Percentiles rank a stretch among this genome's conserved stretches.
Conservation (phyloP, 2,797 vertebrate genomes). For the Rhinatrema bivittatum region DNA sequence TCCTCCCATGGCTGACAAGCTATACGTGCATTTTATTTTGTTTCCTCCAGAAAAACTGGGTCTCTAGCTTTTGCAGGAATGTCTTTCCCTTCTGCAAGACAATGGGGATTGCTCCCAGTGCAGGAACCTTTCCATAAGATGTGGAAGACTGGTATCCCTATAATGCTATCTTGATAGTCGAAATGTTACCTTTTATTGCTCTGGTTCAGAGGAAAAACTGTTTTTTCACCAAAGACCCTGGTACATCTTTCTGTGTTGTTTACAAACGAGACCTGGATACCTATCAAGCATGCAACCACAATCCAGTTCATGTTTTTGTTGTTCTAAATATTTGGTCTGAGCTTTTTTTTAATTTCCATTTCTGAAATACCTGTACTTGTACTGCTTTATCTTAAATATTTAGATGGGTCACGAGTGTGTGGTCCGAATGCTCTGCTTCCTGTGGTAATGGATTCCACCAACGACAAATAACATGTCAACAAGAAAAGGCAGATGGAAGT, state of each 20-base stretch:
- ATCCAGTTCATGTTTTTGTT: too few relatives aligned
- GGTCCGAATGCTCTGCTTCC: constrained; percentile 71
- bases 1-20: too few relatives aligned
- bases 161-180: too few relatives aligned
- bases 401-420: constrained; percentile 65
- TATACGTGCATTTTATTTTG: too few relatives aligned
- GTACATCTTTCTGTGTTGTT: background rate
- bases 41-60: background rate
- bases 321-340: too few relatives aligned
- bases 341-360: background rate
- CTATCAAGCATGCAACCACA: background rate
- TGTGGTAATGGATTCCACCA: constrained; percentile 66
- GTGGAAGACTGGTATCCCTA: too few relatives aligned
- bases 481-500: constrained; percentile 33
- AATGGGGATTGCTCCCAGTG: background rate
- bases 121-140: too few relatives aligned
- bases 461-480: constrained; percentile 63
- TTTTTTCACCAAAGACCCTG: background rate
- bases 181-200: background rate
- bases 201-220: background rate
- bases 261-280: background rate
- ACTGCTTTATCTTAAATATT: too few relatives aligned
- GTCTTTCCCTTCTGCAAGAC: too few relatives aligned
- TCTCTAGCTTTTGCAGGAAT: background rate
- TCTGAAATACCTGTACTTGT: too few relatives aligned